Evolutionary conservation across 1,140 invertebrate genomes (phyloP).

Genomic region (Paramacrobiotus metropolitanus): DNA sequence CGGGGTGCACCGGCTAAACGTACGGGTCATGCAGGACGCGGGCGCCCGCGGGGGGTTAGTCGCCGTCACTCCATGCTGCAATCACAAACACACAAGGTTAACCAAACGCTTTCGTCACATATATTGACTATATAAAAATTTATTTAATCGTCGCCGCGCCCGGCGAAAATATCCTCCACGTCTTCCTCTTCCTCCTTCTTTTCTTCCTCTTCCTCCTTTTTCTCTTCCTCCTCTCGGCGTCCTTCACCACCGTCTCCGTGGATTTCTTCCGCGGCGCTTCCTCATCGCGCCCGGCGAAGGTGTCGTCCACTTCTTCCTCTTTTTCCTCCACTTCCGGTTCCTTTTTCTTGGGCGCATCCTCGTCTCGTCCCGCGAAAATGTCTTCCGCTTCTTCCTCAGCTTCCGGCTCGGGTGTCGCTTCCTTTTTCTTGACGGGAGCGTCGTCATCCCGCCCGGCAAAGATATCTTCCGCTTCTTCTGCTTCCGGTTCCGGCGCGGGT

Average conservation of each 20-base stretch:
- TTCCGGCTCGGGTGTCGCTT: background rate
- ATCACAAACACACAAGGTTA: too few relatives aligned
- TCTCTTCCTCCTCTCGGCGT: constrained; percentile 13
- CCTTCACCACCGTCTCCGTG: constrained; percentile 15
- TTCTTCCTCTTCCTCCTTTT: constrained; percentile 12
- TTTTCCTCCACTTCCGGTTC: background rate
- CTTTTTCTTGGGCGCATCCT: background rate
- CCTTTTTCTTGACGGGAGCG: background rate
- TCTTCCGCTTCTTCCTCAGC: background rate
- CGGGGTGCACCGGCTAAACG: too few relatives aligned
- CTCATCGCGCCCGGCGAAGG: background rate
- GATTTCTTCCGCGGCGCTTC: constrained; percentile 9
- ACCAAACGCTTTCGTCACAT: too few relatives aligned
- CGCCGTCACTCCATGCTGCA: too few relatives aligned
- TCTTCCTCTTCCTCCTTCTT: constrained; percentile 15
- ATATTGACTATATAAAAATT: too few relatives aligned
- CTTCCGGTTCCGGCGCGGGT: constrained; percentile 8
- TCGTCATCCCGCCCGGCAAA: background rate
- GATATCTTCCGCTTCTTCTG: constrained; percentile 8
- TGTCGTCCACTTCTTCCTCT: constrained; percentile 3
- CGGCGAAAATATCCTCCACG: constrained; percentile 5
- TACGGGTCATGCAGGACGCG: too few relatives aligned
- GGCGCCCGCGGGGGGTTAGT: too few relatives aligned
- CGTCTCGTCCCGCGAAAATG: too few relatives aligned
- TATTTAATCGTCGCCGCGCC: background rate